Conservation (phyloP, 2,888 invertebrate species). For the Oscheius sp. region DNA sequence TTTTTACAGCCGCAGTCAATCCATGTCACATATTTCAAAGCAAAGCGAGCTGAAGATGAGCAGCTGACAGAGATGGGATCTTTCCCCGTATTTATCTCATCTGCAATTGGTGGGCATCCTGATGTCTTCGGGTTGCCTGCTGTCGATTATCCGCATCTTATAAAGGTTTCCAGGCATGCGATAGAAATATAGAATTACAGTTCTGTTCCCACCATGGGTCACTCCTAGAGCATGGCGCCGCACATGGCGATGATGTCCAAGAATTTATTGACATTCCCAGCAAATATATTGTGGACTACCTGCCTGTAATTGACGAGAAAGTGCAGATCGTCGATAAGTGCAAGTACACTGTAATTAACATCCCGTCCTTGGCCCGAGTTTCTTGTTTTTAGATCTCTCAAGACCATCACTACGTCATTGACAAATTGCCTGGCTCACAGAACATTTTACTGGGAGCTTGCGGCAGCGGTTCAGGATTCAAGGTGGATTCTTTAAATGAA, state of each 20-base stretch:
- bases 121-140: conserved; percentile 28
- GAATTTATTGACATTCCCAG: conserved; percentile 43
- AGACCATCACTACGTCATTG: conserved; percentile 56
- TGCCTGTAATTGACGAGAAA: conserved; percentile 41
- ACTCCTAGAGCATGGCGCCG: conserved; percentile 3
- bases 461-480: conserved; percentile 70
- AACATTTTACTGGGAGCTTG: conserved; percentile 68
- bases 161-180: conserved; percentile 6
- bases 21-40: conserved; percentile 27
- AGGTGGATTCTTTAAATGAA: conserved; percentile 39
- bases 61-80: conserved; percentile 28
- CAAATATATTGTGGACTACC: conserved; percentile 43
- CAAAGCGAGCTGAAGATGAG: conserved; percentile 23
- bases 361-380: conserved; percentile 6
- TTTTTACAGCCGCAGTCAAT: conserved; percentile 31
- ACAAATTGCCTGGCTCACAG: conserved; percentile 43
- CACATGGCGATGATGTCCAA: conserved; percentile 22
- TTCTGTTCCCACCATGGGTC: conserved; percentile 29
- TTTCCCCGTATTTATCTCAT: conserved; percentile 22
- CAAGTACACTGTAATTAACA: conserved; percentile 54
- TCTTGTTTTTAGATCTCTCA: conserved; percentile 47
- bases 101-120: not conserved
- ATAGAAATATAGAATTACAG: conserved; percentile 2
- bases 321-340: conserved; percentile 45
- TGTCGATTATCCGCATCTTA: conserved; percentile 24